These are phyloP conservation scores for Mormyrus hasselquistii DNA, from an alignment of 2,797 vertebrate species.

Conservation along the genomic window DNA sequence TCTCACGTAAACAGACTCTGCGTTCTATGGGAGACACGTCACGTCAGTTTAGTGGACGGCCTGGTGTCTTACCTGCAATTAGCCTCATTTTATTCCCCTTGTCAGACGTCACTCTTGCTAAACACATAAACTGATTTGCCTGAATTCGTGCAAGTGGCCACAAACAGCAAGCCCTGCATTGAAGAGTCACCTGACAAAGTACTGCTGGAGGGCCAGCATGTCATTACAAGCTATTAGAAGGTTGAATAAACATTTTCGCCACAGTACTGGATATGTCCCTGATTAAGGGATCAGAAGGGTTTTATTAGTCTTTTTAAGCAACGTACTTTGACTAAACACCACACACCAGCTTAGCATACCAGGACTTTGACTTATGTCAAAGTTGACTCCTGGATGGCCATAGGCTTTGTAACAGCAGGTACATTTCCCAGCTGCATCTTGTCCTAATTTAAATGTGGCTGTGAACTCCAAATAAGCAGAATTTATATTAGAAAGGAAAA, in stretches of 20 bases:
- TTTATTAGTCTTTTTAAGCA: not conserved
- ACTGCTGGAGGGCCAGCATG: not conserved
- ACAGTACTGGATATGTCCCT: not conserved
- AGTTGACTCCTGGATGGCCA: not conserved
- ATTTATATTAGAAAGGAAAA: not conserved
- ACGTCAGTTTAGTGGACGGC: not conserved
- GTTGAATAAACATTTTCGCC: not conserved
- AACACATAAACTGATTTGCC: not conserved
- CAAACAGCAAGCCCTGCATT: not conserved
- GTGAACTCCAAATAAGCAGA: not conserved
- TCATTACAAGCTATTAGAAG: not conserved
- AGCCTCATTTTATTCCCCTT: not conserved
- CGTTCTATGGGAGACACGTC: not conserved
- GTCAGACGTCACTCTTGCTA: not conserved
- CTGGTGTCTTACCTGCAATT: not conserved
- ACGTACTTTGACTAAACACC: not conserved
- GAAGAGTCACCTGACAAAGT: not conserved
- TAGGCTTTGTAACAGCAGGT: not conserved
- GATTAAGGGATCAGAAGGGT: not conserved
- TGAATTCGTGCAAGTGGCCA: not conserved
- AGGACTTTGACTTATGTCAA: not conserved
- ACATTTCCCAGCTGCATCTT: not conserved
- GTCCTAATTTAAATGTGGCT: not conserved
- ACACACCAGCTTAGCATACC: not conserved
- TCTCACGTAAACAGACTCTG: not conserved